Evolutionary conservation across 2,113 vertebrate species (phyloP), one percentile per base, ranked within the genome.

Genomic region (Eptesicus fuscus): DNA sequence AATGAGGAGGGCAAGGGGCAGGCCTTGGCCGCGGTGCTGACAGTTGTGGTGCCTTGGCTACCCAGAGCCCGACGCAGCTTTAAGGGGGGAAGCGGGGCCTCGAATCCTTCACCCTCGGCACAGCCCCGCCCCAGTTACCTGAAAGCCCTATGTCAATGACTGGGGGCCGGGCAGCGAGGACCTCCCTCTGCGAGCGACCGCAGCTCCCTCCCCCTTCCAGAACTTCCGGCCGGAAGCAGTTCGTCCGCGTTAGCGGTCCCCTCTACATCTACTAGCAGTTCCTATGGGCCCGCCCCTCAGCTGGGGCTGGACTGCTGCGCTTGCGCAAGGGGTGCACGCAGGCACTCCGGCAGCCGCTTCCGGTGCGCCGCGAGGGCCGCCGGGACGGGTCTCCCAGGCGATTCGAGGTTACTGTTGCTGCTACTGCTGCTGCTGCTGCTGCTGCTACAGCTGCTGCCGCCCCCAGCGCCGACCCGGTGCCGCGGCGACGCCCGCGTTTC

Each of bases 291-390:
- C 35, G 40, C 25, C 74, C n/a, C 53, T 44, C 28, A 6, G 22
- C 49, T 6, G 5, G 37, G 65, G 12, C 67, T 16, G 4, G 28
- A 0, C 79, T 9, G 10, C 12, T 88, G 97, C 96, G 95, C 96
- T 16, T 97, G 97, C 96, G 97, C 90, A 28, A 22, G 42, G n/a
- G 32, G 49, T 20, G 35, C 63, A 32, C 82, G 92, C 74, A 53
- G 89, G 95, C 96, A 93, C 97, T 96, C 84, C 79, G 42, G 30
- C 77, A n/a, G 95, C 69, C 70, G 83, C 94, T 97, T 97, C 97
- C 97, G 97, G 97, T 51, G 97, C 53, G 84, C 88, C 97, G 97
- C 96, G 90, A 92, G 78, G 97, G 96, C 92, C 40, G 97, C 96
- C 69, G 97, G 97, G 97, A 97, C 92, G 53, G 90, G 84, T 97